Base-by-base conservation (phyloP, 2,888 invertebrate species). In the Cerastoderma edule region DNA sequence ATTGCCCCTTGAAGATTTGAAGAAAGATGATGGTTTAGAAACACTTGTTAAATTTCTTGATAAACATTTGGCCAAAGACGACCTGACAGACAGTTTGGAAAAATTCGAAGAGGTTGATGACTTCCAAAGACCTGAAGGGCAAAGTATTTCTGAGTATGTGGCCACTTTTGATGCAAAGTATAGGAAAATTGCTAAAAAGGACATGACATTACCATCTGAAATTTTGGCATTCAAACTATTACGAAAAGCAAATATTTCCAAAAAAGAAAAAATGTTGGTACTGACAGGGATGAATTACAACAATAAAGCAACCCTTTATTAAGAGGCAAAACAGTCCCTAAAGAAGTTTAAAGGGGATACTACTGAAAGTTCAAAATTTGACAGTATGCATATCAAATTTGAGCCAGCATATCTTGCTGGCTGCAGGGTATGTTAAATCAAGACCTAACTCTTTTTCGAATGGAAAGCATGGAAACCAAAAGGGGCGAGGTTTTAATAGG, bases 101-200 rank as follows among this genome's bases (percentile, higher is more conserved):
- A 83, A 80, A 60, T 83, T 81, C 78, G 71, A 78, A 22, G 74
- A 80, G 19, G 75, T 78, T 73, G 77, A 84, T 27, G 75, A 76
- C 33, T 78, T 60, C 39, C 13, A 28, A 22, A 72, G 80, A 48
- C 22, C 1, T 22, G 67, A 80, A 13, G 69, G 67, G 24, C 76
- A 83, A 46, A 70, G 72, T 32, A 72, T 84, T n/a, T 32, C 10
- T 28, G 82, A 84, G 3, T 84, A 68, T 56, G 56, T 80, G 1
- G 69, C 69, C 6, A 8, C 16, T n/a, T 83, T 83, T 80, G 78
- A 76, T 56, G 56, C 53, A 6, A 72, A 67, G 27, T 83, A 83
- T 67, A 67, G 69, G 30, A 80, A 76, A 70, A 78, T 84, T 28
- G 76, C 75, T 19, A 84, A 83, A 57, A 79, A 79, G 33, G 76